These are phyloP conservation scores for Micrasema longulum DNA, from an alignment of 1,140 invertebrate genomes.

Conservation along the genomic window DNA sequence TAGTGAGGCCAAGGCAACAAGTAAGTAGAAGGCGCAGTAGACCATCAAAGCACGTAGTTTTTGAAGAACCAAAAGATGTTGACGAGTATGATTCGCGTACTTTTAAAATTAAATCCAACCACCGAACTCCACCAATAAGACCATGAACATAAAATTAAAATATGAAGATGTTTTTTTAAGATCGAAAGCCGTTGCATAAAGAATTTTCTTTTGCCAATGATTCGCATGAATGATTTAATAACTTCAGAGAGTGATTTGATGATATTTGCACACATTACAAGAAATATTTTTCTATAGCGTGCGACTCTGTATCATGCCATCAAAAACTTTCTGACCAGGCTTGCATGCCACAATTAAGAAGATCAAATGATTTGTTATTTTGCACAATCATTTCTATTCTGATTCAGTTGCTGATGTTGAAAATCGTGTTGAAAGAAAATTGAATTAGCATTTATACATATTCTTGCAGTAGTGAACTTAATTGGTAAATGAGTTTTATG, in stretches of 20 bases:
- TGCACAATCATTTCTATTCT: too few species aligned
- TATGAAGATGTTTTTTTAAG: neutral
- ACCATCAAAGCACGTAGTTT: slow-evolving; percentile 21
- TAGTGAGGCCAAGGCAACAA: slow-evolving; percentile 58
- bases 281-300: too few species aligned
- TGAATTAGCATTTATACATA: too few species aligned
- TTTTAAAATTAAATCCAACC: slow-evolving; percentile 43
- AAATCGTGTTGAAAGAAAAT: too few species aligned
- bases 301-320: neutral
- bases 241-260: neutral
- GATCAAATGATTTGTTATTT: too few species aligned
- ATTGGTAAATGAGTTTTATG: too few species aligned
- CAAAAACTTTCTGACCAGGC: neutral
- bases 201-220: slow-evolving; percentile 5
- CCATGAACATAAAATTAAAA: slow-evolving; percentile 8
- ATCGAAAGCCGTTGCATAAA: neutral
- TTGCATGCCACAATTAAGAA: neutral
- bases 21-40: slow-evolving; percentile 38
- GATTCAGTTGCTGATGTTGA: too few species aligned
- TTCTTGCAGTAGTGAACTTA: too few species aligned
- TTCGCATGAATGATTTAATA: slow-evolving; percentile 1
- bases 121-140: slow-evolving; percentile 46
- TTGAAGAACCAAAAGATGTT: slow-evolving; percentile 33
- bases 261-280: neutral
- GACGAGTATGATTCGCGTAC: slow-evolving; percentile 39